Conservation (phyloP, 1,140 invertebrate species). For the Maniola jurtina region DNA sequence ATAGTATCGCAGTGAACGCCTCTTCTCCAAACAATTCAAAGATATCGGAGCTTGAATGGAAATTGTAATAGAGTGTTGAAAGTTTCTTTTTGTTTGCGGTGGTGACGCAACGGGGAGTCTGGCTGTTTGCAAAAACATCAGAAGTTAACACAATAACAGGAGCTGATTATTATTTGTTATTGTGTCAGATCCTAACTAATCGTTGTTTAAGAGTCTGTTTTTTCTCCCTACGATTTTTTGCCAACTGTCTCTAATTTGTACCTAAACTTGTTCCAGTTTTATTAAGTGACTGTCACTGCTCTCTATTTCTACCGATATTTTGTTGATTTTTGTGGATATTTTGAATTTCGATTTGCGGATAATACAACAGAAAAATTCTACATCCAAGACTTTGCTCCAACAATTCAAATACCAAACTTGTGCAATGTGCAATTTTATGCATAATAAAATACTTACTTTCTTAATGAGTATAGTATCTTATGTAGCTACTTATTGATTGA, state of each 20-base stretch:
- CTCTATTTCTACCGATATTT: conserved; percentile 11
- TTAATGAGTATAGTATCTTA: not conserved
- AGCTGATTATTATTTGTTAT: conserved; percentile 43
- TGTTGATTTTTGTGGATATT: conserved; percentile 8
- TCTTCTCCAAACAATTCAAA: not conserved
- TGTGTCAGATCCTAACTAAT: conserved; percentile 49
- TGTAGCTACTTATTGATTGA: not conserved
- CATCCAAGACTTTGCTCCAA: no score
- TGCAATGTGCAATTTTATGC: no score
- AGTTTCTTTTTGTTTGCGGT: conserved; percentile 44
- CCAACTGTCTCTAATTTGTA: conserved; percentile 22
- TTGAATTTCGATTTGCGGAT: not conserved
- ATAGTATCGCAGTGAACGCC: conserved; percentile 4
- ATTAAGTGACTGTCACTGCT: conserved; percentile 16
- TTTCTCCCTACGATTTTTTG: conserved; percentile 16
- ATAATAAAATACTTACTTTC: no score
- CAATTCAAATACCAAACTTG: no score
- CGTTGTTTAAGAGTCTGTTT: conserved; percentile 32
- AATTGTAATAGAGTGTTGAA: conserved; percentile 45
- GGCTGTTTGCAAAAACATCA: conserved; percentile 39
- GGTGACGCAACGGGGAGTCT: conserved; percentile 37
- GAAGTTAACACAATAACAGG: conserved; percentile 38
- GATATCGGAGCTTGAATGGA: not conserved
- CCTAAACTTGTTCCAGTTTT: conserved; percentile 2
- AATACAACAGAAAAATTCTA: no score